Base-by-base conservation (phyloP, 2,113 vertebrate species). In the Peromyscus maniculatus region DNA sequence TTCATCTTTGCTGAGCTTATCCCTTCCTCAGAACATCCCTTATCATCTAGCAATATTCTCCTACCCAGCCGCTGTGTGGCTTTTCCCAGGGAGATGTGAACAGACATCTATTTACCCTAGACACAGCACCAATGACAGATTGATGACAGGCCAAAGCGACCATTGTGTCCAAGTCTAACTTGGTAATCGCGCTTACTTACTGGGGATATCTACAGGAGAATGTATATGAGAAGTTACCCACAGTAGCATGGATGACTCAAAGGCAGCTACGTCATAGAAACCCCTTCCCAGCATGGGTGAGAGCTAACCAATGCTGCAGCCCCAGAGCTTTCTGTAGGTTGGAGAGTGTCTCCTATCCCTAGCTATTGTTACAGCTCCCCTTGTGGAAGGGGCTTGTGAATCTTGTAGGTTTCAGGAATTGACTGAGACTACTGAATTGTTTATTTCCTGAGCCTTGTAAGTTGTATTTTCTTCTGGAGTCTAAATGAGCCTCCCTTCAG, bases 1-100 rank as follows among this genome's bases (percentile, higher is more conserved):
- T n/a, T 7, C 3, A 6, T 22, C 46, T 87, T 21, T 57, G 2
- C 16, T 0, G 0, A 4, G 1, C 1, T 10, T 9, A 7, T 13
- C 19, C 39, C 43, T 3, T 2, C 7, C 5, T 59, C 1, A 5
- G 11, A n/a, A n/a, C 12, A 24, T 8, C 16, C 0, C 0, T 1
- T 7, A 64, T 36, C 0, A 31, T 5, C 26, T 16, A 16, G 17
- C 31, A 26, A 10, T 9, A 12, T 31, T 43, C 17, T 36, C 7
- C 7, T 16, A 36, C 28, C 22, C 10, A 36, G 28, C 4, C 52
- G 10, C 1, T 36, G 46, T 49, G 11, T 26, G 19, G 28, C 9
- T n/a, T 22, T 71, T n/a, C 66, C 49, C n/a, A 28, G 19, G 46
- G 46, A 36, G 31, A 49, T 13, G 16, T 52, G 64, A 87, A 33